Evolutionary conservation across 2,797 vertebrate species (phyloP), one percentile per base, ranked within the genome.

Genomic region (Anguilla obscura): DNA sequence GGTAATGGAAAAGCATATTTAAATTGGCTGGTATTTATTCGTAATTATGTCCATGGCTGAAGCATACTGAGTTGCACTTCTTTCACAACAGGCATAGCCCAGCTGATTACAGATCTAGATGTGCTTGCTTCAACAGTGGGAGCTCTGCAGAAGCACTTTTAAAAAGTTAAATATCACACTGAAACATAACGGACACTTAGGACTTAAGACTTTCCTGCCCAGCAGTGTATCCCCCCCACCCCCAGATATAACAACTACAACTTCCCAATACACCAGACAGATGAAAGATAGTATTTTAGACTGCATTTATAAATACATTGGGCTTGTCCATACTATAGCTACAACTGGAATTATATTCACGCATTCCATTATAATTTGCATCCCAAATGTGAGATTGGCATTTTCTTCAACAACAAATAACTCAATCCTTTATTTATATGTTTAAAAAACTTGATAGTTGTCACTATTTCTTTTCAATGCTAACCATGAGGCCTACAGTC

Each of bases 11-110:
- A 8, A 63, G 30, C 45, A 7, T 16, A 27, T 69, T 66, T 66
- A 86, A 86, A 24, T 36, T 36, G 18, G 18, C 24, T 74, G 16
- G 36, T 8, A 54, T 85, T 85, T 85, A 76, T 48, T 88, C 24
- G 79, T 9, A 85, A 88, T 85, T 58, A 58, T 50, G 50, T 48
- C 54, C 71, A 80, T 85, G 45, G 66, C 87, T 36, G 21, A 85
- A 40, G 58, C 69, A 30, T 27, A 52, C 66, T 63, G 50, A 88
- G 36, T 9, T 74, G 74, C 21, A 80, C 24, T 60, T 79, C n/a
- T 79, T 30, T 50, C 69, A 36, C n/a, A 71, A 88, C 84, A 79
- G 71, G 33, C 36, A 16, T 21, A 76, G 36, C 36, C 56, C 87
- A 36, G 50, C 60, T 66, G 58, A 52, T 45, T 63, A 33, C 36